Base-by-base conservation (phyloP, 53 echinoderm and acorn worm species). In the Apostichopus leukothele region DNA sequence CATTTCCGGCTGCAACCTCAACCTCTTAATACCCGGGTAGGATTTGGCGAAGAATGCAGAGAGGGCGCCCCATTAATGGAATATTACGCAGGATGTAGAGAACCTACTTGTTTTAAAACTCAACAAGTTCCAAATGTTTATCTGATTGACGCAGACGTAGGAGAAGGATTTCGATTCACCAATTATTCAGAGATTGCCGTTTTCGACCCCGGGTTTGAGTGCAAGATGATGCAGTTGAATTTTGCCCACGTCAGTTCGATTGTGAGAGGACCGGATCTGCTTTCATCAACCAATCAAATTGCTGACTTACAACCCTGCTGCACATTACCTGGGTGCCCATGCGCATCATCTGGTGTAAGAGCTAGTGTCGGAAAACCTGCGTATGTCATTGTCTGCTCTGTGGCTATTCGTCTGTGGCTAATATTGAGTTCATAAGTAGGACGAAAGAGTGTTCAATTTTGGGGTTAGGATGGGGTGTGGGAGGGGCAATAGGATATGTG, bases 1-100 rank as follows among this genome's bases (percentile, higher is more conserved):
- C 86, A 86, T 51, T 68, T 86, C 54, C 81, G 54, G n/a, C 55
- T 81, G 21, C 81, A 53, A n/a, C 81, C 81, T 5, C 53, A 81
- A 7, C 66, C 86, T 14, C 51, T 67, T 0, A 13, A 23, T 7
- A 86, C 86, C 5, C 86, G 86, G 1, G 51, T 6, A 27, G 27
- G 67, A 21, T 66, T 60, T 67, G 86, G 86, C 14, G 27, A 26
- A 67, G 50, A 86, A 39, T 86, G 86, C 27, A 13, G 14, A 6
- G 26, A 68, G 18, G 86, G 86, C 19, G 71, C 23, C 50, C 86
- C 86, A 67, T 20, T 16, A 22, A 68, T 23, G 86, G 25, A 39
- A 7, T 86, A 61, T 50, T 86, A 86, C 67, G 16, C 26, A 1
- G 86, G 71, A 12, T 86, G 86, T 9, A 67, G 67, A 66, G 67